Base-by-base conservation (phyloP, 2,797 vertebrate genomes). In the Setipinna tenuifilis region DNA sequence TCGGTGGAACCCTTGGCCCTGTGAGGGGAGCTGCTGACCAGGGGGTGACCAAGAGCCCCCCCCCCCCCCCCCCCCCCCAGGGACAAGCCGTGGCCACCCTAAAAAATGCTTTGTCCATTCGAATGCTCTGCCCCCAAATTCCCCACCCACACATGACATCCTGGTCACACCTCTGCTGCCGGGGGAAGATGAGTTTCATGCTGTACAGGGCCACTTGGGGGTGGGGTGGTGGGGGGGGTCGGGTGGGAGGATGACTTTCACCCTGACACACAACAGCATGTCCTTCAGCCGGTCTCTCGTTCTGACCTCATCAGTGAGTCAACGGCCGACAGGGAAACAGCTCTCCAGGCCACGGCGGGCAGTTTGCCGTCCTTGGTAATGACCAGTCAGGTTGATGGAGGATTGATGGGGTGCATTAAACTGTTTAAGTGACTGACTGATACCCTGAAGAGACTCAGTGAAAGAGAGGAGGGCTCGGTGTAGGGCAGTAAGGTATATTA, bases 281-380 rank as follows among this genome's bases (percentile, higher is more conserved):
- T 19, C 16, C 31, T 78, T 44, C 16, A 41, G 71, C 71, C 16
- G 71, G 14, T 7, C 71, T 25, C 71, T 78, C 35, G 17, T 6
- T 41, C 31, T 78, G 71, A 78, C 71, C 71, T 78, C 71, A 78
- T 44, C 71, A 44, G 35, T 78, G 71, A 78, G 35, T 78, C 71
- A 78, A 44, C 19, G 35, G 7, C 71, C 21, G 71, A 41, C 35
- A 44, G 35, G 6, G 21, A 44, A 78, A 71, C 65, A 71, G 25
- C 65, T 31, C 28, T 71, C 11, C 28, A 71, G 31, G 14, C 31
- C 71, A 78, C 7, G 14, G 31, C 3, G 46, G 46, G 2, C 65
- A 25, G 31, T 71, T 31, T 71, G 65, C 31, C 71, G 17, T 19
- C 31, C 35, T 78, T 78, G 71, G 17, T 78, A n/a, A 78, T 78